phyloP scores from a whole-genome alignment of 1,140 invertebrate species.

The Mya arenaria region DNA sequence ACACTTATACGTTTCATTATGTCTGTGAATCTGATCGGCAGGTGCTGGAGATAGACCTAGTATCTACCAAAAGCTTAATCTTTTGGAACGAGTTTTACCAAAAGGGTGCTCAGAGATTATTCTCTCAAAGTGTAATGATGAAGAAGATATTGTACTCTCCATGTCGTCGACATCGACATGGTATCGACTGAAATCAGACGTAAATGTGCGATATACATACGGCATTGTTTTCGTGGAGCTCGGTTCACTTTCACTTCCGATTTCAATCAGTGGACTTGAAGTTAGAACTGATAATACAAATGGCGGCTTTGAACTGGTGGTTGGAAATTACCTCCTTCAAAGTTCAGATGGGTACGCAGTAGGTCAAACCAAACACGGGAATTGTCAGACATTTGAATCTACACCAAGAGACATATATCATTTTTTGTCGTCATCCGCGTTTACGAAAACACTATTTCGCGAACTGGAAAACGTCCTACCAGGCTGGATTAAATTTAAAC shows the following conservation, averaged over 20 bases:
- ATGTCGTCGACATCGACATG: conserved; percentile 40
- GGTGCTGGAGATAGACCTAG: too few species aligned
- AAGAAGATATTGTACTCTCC: neutral
- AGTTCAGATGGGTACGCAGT: neutral
- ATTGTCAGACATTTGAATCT: conserved; percentile 2
- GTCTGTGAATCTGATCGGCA: too few species aligned
- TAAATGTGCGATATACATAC: neutral
- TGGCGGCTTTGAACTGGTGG: neutral
- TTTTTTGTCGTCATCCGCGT: conserved; percentile 12
- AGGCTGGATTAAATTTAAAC: conserved; percentile 17
- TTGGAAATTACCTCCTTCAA: neutral
- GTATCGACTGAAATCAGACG: neutral
- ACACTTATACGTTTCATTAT: too few species aligned
- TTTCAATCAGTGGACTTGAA: conserved; percentile 23
- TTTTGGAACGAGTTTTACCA: conserved; percentile 1
- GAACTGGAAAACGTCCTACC: neutral
- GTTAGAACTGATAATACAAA: neutral
- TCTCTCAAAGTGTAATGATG: conserved; percentile 26
- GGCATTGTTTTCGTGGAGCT: conserved; percentile 35
- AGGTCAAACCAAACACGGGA: neutral
- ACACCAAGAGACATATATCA: conserved; percentile 20
- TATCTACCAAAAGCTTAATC: too few species aligned
- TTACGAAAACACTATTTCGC: conserved; percentile 7
- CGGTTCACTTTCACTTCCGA: conserved; percentile 16
- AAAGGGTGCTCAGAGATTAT: conserved; percentile 2